These are phyloP conservation scores for Leptopilina myrica DNA, from an alignment of 2,888 invertebrate genomes.

Conservation along the genomic window DNA sequence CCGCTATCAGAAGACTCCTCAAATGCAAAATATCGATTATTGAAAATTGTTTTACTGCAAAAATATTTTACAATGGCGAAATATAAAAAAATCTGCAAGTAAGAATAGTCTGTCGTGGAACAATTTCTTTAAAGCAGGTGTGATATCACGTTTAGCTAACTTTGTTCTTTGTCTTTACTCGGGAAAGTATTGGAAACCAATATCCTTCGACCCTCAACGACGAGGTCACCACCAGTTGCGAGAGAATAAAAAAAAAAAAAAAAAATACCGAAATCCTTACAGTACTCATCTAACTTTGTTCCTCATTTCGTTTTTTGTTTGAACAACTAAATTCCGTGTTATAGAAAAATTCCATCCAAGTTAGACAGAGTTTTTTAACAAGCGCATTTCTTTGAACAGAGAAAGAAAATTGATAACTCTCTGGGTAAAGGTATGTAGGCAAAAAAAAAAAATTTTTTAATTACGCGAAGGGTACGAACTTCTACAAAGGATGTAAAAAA, in stretches of 20 bases:
- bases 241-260: slow-evolving; percentile 43
- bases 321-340: neutral
- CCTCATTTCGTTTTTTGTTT: neutral
- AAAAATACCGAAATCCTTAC: neutral
- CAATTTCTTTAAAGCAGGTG: neutral
- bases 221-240: slow-evolving; percentile 38
- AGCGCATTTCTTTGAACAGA: too few species aligned
- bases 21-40: slow-evolving; percentile 3
- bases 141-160: slow-evolving; percentile 4
- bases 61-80: neutral
- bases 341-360: neutral
- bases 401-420: too few species aligned
- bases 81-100: neutral
- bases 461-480: too few species aligned
- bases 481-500: too few species aligned
- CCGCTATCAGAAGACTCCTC: neutral
- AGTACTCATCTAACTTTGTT: slow-evolving; percentile 10
- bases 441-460: too few species aligned
- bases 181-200: slow-evolving; percentile 59
- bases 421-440: too few species aligned
- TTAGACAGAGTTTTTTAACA: too few species aligned
- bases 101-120: neutral
- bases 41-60: neutral
- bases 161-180: slow-evolving; percentile 40
- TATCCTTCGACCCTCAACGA: slow-evolving; percentile 45